Conservation (phyloP, 2,113 vertebrate species). For the Mionectes macconnelli region DNA sequence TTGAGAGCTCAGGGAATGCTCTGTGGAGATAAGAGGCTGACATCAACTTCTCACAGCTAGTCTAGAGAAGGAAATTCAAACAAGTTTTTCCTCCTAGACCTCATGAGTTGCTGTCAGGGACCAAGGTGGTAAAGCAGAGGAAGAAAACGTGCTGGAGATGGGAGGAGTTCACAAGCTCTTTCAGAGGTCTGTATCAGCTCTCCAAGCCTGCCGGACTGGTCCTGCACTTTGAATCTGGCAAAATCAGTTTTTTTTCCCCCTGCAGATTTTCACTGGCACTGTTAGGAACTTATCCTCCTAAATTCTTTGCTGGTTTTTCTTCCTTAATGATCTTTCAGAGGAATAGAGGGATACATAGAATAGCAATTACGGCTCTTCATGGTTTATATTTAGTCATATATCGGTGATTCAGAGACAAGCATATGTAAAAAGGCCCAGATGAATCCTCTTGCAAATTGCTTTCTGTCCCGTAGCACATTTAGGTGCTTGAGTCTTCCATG, state of each 20-base stretch:
- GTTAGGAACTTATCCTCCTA: not conserved
- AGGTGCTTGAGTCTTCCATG: not conserved
- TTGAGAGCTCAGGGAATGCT: not conserved
- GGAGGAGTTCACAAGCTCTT: not conserved
- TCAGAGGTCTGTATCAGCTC: not conserved
- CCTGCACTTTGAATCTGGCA: not conserved
- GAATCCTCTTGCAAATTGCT: not conserved
- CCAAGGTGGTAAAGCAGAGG: not conserved
- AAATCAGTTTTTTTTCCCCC: not conserved
- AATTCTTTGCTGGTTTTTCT: not conserved
- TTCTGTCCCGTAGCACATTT: not conserved
- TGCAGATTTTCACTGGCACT: not conserved
- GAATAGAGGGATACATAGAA: not conserved
- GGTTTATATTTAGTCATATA: slow-evolving; percentile 22
- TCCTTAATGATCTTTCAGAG: not conserved
- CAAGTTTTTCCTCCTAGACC: not conserved
- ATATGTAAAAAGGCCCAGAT: not conserved
- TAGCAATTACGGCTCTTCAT: not conserved
- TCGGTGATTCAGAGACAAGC: slow-evolving; percentile 36
- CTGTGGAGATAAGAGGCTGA: not conserved
- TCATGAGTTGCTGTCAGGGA: not conserved
- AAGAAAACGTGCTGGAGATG: not conserved
- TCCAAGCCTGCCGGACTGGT: not conserved
- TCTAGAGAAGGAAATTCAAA: not conserved
- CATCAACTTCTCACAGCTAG: not conserved